Evolutionary conservation across 2,113 vertebrate genomes (phyloP).

Genomic region (Pangasianodon gigas): DNA sequence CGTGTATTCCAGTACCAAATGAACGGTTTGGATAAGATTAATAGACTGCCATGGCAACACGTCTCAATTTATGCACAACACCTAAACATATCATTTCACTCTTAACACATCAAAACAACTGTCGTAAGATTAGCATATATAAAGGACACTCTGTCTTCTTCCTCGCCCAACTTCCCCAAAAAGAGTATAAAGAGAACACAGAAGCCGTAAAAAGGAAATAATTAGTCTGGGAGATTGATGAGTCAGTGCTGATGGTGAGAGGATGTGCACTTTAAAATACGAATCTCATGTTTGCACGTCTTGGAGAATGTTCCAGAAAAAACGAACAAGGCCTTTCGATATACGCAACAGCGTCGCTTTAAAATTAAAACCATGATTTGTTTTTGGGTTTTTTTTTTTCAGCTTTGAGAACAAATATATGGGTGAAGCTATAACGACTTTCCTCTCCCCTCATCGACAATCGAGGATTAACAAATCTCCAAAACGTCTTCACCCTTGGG

Average conservation of each 20-base stretch:
- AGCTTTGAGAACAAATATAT: not conserved
- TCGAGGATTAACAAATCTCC: constrained; percentile 22
- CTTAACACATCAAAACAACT: not conserved
- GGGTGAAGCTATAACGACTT: not conserved
- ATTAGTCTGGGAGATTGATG: not conserved
- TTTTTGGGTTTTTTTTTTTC: not conserved
- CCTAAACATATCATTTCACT: not conserved
- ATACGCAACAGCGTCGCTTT: too few relatives aligned
- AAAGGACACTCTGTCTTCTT: not conserved
- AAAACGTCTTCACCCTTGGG: constrained; percentile 18
- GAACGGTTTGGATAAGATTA: not conserved
- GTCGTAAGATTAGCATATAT: not conserved
- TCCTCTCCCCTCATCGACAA: not conserved
- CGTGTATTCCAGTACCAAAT: too few relatives aligned
- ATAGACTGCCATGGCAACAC: not conserved
- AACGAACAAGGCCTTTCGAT: not conserved
- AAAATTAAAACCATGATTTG: too few relatives aligned
- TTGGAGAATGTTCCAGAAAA: not conserved
- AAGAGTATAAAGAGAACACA: not conserved
- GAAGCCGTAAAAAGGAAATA: not conserved
- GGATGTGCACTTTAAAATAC: not conserved
- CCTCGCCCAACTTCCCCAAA: not conserved
- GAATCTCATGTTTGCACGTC: too few relatives aligned
- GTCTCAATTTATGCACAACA: not conserved
- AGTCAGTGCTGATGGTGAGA: not conserved